Base-by-base conservation (phyloP, 2,113 vertebrate species). In the mouse (Mus musculus) region DNA sequence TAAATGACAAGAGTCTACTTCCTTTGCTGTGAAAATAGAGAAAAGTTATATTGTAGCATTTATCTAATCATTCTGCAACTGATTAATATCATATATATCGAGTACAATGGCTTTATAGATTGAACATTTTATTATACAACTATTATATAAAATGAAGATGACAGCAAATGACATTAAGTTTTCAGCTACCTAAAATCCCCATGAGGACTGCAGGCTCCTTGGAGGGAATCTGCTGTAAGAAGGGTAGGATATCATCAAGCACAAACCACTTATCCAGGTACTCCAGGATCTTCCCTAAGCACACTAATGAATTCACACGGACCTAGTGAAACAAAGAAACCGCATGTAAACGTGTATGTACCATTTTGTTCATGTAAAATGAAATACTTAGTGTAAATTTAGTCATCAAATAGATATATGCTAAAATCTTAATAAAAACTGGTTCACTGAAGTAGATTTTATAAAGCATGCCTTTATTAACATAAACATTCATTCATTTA, bases 231-330 rank as follows among this genome's bases (percentile, higher is more conserved):
- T 99, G 99, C 98, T 99, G 99, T 89, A 99, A 98, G 98, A 99
- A 99, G 87, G 99, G 99, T 67, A 99, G 98, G 98, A 99, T 99
- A 98, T 99, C 99, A 30, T 99, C 99, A 86, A 99, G 99, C 42
- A 99, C 99, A 98, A 98, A 99, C 99, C 99, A 99, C 94, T 99
- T 99, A 98, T 99, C 99, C 67, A 99, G 97, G 98, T 99, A 99
- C 93, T 99, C 99, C 98, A 99, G 98, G 98, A 99, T 99, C 98
- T 99, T 99, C 75, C 99, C 99, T 96, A 99, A 98, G 96, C 99
- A 99, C 77, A 99, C 99, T 96, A 99, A 97, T 17, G 99, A 99
- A 98, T 99, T 99, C 96, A 99, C 99, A 72, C 99, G 99, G 39
- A 99, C 99, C 99, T 99, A 91, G 92, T 91, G 96, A 97, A 72